A percentile compares a stretch with the other conserved stretches of the same genome.
These are phyloP conservation scores for Drosophila infuscata DNA, from an alignment of 2,888 invertebrate species.

Conservation along the genomic window DNA sequence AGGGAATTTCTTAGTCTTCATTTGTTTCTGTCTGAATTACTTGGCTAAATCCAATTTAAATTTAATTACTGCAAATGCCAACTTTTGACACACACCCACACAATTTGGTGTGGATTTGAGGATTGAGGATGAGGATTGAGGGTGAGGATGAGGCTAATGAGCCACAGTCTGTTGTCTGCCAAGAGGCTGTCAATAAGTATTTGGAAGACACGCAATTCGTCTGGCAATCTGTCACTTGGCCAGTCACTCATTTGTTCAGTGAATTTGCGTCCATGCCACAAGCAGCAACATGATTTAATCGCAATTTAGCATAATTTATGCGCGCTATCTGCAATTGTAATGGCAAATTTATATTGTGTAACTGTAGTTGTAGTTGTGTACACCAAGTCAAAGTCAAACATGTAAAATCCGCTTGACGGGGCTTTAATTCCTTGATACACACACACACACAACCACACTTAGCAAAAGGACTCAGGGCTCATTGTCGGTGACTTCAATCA, in stretches of 20 bases:
- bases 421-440: background rate
- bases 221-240: slow-evolving; percentile 29
- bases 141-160: slow-evolving; percentile 38
- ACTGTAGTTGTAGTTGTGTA: slow-evolving; percentile 3
- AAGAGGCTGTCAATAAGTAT: slow-evolving; percentile 44
- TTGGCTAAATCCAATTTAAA: slow-evolving; percentile 69
- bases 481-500: slow-evolving; percentile 48
- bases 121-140: background rate
- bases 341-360: background rate
- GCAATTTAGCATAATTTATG: slow-evolving; percentile 56
- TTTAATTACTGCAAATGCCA: slow-evolving; percentile 74
- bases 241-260: slow-evolving; percentile 30
- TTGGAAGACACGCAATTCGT: slow-evolving; percentile 17
- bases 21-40: slow-evolving; percentile 12
- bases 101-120: slow-evolving; percentile 9
- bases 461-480: slow-evolving; percentile 12
- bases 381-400: slow-evolving; percentile 12
- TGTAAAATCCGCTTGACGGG: slow-evolving; percentile 10
- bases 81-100: slow-evolving; percentile 63
- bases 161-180: slow-evolving; percentile 46
- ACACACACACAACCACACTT: background rate
- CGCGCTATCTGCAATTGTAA: slow-evolving; percentile 21
- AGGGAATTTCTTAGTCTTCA: background rate
- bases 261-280: slow-evolving; percentile 3
- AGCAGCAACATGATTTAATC: slow-evolving; percentile 41